Evolutionary conservation across 2,888 invertebrate genomes (phyloP).

Genomic region (Aphelenchoides bicaudatus): DNA sequence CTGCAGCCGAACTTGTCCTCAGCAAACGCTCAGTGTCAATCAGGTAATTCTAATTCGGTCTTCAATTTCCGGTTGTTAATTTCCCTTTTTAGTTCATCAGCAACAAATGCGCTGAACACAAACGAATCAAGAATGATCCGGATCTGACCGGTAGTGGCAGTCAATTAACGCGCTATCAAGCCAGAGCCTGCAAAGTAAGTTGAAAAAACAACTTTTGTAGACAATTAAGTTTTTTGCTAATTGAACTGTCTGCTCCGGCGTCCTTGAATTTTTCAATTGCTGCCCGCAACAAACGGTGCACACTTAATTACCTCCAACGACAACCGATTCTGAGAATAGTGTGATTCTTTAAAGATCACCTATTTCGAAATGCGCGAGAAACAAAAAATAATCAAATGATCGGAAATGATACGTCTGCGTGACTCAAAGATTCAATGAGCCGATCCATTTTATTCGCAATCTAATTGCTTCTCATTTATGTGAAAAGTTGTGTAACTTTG

Average conservation of each 20-base stretch:
- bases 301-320: neutral
- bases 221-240: too few species aligned
- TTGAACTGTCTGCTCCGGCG: neutral
- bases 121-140: slow-evolving; percentile 48
- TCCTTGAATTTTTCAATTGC: slow-evolving; percentile 13
- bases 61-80: too few species aligned
- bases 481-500: too few species aligned
- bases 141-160: slow-evolving; percentile 58
- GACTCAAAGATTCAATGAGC: too few species aligned
- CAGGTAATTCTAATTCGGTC: slow-evolving; percentile 42
- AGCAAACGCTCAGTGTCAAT: slow-evolving; percentile 43
- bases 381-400: too few species aligned
- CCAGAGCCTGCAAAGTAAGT: slow-evolving; percentile 59
- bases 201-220: too few species aligned
- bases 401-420: too few species aligned
- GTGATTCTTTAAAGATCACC: too few species aligned
- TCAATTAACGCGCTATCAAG: slow-evolving; percentile 56
- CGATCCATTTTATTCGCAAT: too few species aligned
- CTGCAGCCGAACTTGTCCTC: slow-evolving; percentile 46
- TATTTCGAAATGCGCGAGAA: too few species aligned
- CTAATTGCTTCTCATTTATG: too few species aligned
- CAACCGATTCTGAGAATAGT: too few species aligned
- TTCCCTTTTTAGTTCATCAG: slow-evolving; percentile 50
- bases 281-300: neutral
- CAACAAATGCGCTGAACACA: slow-evolving; percentile 54